phyloP scores from a whole-genome alignment of 2,113 vertebrate species.

The Orthonyx spaldingii region DNA sequence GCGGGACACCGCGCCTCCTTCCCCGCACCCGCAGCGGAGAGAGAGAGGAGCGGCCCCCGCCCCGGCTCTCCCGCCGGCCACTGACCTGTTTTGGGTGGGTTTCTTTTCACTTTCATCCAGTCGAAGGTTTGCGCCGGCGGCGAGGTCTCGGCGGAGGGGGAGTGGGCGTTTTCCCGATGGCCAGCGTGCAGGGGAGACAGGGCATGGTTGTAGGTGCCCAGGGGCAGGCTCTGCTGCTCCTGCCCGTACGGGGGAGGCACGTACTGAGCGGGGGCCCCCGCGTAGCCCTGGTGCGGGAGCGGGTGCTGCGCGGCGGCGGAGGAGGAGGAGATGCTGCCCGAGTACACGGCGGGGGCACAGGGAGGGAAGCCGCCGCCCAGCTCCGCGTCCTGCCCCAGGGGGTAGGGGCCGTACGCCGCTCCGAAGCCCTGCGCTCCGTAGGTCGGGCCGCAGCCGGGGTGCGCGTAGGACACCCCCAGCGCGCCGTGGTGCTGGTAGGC shows the following conservation, averaged over 20 bases:
- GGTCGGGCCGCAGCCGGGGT: conserved; percentile 81
- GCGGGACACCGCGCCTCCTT: neutral
- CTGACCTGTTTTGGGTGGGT: conserved; percentile 97
- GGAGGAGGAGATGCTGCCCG: conserved; percentile 81
- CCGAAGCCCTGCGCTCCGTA: conserved; percentile 88
- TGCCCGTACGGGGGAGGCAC: conserved; percentile 85
- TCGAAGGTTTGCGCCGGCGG: conserved; percentile 93
- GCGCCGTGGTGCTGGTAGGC: conserved; percentile 83
- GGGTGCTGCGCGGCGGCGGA: conserved; percentile 79
- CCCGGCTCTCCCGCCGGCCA: neutral
- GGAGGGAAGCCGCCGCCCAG: conserved; percentile 81
- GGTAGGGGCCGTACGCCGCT: conserved; percentile 82
- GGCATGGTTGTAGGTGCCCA: conserved; percentile 81
- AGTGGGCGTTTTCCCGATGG: conserved; percentile 85
- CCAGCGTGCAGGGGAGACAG: conserved; percentile 86
- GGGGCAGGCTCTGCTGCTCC: conserved; percentile 81
- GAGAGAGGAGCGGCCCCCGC: neutral
- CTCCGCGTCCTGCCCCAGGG: conserved; percentile 90
- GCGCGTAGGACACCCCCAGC: conserved; percentile 86
- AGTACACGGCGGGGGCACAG: conserved; percentile 88
- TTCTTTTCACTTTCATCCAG: conserved; percentile 99
- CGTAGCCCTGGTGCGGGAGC: conserved; percentile 84
- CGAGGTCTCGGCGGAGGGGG: conserved; percentile 85
- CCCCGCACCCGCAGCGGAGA: neutral
- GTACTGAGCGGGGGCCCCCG: conserved; percentile 81